A percentile compares a stretch with the other conserved stretches of the same genome.
Conservation (phyloP, 2,888 invertebrate genomes). For the Synergus gifuensis region DNA sequence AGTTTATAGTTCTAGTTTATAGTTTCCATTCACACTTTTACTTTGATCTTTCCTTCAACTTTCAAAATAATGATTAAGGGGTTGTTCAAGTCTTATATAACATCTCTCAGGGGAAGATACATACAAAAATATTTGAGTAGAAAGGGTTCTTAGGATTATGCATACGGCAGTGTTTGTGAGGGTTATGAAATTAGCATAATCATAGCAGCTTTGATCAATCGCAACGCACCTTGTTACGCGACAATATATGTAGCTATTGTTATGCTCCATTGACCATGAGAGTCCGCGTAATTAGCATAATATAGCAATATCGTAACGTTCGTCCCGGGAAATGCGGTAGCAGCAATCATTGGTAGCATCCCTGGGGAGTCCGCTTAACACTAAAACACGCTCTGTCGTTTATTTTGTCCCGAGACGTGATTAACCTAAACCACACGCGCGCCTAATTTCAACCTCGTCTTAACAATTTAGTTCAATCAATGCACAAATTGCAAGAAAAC, state of each 20-base stretch:
- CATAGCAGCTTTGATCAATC: constrained; percentile 73
- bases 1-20: background rate
- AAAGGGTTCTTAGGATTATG: constrained; percentile 31
- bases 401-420: constrained; percentile 3
- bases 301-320: constrained; percentile 72
- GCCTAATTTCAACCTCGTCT: background rate
- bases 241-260: constrained; percentile 65
- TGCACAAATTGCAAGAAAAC: too few species aligned
- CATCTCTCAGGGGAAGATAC: too few species aligned
- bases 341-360: constrained; percentile 53
- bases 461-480: background rate
- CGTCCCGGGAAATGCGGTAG: constrained; percentile 61
- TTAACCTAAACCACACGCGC: background rate
- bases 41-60: background rate
- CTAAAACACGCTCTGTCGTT: constrained; percentile 60
- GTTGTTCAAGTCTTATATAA: too few species aligned
- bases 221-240: constrained; percentile 63
- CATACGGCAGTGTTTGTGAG: constrained; percentile 26
- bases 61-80: background rate
- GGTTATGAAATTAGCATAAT: constrained; percentile 66
- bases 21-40: background rate
- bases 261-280: constrained; percentile 71
- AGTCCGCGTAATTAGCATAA: constrained; percentile 73
- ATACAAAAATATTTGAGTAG: too few species aligned
- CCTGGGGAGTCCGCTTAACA: constrained; percentile 59